These are phyloP conservation scores for Conopomorpha cramerella DNA, from an alignment of 1,140 invertebrate genomes.

Conservation along the genomic window DNA sequence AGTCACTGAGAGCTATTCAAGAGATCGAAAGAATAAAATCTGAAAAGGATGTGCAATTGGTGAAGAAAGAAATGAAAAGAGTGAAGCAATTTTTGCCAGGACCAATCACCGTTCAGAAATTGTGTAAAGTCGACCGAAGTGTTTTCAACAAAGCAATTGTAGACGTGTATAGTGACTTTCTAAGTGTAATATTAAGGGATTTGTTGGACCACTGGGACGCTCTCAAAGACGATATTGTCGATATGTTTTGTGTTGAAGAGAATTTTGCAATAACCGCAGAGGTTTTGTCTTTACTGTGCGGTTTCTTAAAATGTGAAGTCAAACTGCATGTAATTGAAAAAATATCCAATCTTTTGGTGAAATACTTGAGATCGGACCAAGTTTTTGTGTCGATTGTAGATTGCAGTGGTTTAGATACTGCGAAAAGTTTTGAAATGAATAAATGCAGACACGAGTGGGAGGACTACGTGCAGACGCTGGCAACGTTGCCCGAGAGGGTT, in stretches of 20 bases:
- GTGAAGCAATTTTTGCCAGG: constrained; percentile 61
- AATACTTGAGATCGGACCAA: constrained; percentile 62
- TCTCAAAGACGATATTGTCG: constrained; percentile 32
- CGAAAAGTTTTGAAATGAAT: constrained; percentile 6
- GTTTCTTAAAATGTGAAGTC: constrained; percentile 49
- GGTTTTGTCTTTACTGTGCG: constrained; percentile 45
- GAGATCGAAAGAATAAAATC: constrained; percentile 38
- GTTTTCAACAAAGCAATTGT: constrained; percentile 9
- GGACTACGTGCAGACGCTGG: constrained; percentile 63
- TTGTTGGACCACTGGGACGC: constrained; percentile 25
- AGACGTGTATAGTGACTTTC: constrained; percentile 15
- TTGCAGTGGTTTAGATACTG: constrained; percentile 8
- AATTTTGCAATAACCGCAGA: constrained; percentile 55
- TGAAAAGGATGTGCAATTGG: constrained; percentile 30
- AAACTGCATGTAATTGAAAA: constrained; percentile 16
- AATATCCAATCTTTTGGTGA: constrained; percentile 47
- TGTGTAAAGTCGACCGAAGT: constrained; percentile 24
- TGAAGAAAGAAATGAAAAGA: constrained; percentile 20
- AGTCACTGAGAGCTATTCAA: constrained; percentile 21
- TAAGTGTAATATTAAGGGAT: constrained; percentile 8
- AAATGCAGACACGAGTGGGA: constrained; percentile 45
- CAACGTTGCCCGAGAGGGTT: constrained; percentile 68
- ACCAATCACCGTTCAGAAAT: constrained; percentile 66
- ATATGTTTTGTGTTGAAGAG: constrained; percentile 61
- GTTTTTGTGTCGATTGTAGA: constrained; percentile 57